Conservation (phyloP, 2,888 invertebrate species). For the Tholera decimalis region DNA sequence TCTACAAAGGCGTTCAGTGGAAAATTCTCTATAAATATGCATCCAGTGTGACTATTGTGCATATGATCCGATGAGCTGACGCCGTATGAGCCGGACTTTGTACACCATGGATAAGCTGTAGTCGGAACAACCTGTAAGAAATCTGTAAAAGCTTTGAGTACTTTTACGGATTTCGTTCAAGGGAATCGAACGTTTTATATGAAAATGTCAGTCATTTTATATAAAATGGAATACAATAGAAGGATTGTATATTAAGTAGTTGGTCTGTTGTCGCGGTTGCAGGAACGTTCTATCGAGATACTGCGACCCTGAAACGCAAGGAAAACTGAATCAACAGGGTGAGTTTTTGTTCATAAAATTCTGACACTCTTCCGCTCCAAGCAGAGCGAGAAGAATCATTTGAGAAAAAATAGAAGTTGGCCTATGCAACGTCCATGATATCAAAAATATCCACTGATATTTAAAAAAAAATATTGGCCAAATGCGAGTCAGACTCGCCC, state of each 20-base stretch:
- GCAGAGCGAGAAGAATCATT: too few relatives aligned
- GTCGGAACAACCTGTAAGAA: not conserved
- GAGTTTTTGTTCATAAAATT: too few relatives aligned
- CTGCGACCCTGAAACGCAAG: too few relatives aligned
- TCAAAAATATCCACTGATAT: too few relatives aligned
- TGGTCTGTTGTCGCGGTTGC: too few relatives aligned
- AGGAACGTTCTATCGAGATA: too few relatives aligned
- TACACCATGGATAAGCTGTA: not conserved
- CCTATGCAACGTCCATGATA: too few relatives aligned
- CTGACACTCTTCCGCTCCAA: too few relatives aligned
- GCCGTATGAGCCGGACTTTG: not conserved
- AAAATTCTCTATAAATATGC: conserved; percentile 67
- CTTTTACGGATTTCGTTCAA: not conserved
- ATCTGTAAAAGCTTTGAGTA: conserved; percentile 20
- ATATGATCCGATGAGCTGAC: conserved; percentile 28
- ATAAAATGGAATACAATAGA: not conserved
- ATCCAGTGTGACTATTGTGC: conserved; percentile 43
- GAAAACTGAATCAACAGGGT: too few relatives aligned
- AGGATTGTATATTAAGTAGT: not conserved
- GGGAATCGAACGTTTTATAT: not conserved
- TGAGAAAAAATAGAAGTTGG: too few relatives aligned
- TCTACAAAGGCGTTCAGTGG: conserved; percentile 45
- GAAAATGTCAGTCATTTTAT: not conserved
- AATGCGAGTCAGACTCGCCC: too few relatives aligned
- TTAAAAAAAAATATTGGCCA: too few relatives aligned